These are phyloP conservation scores for Gavialis gangeticus DNA, from an alignment of 2,113 vertebrate genomes.

Conservation along the genomic window DNA sequence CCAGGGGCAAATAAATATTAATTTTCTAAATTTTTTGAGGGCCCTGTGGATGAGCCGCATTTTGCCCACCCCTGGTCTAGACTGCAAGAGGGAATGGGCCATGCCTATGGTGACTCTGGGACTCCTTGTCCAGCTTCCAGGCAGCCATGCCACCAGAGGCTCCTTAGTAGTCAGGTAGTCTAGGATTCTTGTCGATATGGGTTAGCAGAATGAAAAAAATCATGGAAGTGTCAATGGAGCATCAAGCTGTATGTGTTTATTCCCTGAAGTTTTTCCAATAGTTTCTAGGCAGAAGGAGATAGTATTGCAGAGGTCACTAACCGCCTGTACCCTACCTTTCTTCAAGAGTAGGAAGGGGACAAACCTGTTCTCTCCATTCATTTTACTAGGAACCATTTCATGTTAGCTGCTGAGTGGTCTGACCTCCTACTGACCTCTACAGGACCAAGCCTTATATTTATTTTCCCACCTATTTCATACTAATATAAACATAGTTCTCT, in stretches of 20 bases:
- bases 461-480: not conserved
- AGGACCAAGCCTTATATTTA: not conserved
- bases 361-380: not conserved
- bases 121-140: not conserved
- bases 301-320: not conserved
- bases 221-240: not conserved
- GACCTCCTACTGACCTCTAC: not conserved
- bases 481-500: not conserved
- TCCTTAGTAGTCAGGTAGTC: not conserved
- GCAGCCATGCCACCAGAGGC: not conserved
- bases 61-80: no score
- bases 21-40: no score
- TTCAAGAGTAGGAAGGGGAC: not conserved
- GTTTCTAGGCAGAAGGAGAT: not conserved
- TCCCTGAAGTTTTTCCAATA: not conserved
- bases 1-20: no score
- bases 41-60: no score
- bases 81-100: not conserved
- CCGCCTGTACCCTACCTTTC: not conserved
- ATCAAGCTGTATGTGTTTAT: not conserved
- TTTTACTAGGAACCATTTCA: not conserved
- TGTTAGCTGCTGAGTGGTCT: not conserved
- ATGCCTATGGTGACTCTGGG: fast-evolving
- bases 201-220: not conserved
- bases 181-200: not conserved